Conservation (phyloP, 2,797 vertebrate genomes). For the Cuculus canorus region DNA sequence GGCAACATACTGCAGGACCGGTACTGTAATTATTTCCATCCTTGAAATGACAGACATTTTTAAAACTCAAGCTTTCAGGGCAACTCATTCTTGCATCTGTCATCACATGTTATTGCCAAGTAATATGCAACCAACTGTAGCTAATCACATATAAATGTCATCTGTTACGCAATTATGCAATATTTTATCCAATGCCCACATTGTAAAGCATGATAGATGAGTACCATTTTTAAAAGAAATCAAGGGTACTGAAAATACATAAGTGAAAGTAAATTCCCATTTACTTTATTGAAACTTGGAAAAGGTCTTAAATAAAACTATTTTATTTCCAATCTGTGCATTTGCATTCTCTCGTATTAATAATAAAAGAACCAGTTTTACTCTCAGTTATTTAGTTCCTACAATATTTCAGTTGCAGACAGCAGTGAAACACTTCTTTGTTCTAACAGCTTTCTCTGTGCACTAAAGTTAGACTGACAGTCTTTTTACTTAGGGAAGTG, state of each 20-base stretch:
- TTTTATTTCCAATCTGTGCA: neutral
- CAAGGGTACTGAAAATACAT: conserved; percentile 10
- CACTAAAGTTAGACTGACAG: neutral
- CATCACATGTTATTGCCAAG: neutral
- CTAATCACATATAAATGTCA: neutral
- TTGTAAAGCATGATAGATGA: neutral
- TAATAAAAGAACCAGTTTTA: neutral
- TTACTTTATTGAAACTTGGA: neutral
- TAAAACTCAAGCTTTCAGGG: neutral
- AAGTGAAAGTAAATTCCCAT: neutral
- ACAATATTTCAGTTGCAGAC: neutral
- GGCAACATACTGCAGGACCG: neutral
- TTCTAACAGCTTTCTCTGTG: neutral
- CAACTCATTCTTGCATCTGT: conserved; percentile 8
- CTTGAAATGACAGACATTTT: neutral
- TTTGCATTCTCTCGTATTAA: neutral
- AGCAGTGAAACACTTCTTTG: neutral
- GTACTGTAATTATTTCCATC: conserved; percentile 7
- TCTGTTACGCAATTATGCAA: neutral
- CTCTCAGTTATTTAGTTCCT: neutral
- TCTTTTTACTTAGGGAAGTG: neutral
- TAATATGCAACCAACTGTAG: conserved; percentile 6
- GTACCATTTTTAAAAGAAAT: neutral
- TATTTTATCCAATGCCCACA: neutral
- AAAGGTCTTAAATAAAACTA: neutral